Evolutionary conservation across 2,113 vertebrate species (phyloP), one percentile per base, ranked within the genome.

Genomic region (Tympanuchus pallidicinctus): DNA sequence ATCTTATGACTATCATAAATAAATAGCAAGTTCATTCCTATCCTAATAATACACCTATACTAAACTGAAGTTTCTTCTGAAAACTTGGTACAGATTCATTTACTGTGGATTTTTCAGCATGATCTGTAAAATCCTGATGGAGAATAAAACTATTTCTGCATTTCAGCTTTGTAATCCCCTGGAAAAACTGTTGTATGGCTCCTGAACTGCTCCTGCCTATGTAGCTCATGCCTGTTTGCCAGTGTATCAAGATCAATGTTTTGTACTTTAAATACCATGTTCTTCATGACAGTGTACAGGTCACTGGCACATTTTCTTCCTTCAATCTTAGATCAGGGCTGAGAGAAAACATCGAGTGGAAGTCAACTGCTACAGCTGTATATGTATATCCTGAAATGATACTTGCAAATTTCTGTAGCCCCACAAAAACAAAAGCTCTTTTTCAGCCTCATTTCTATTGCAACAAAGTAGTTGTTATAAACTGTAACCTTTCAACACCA

Each of bases 401-500:
- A 86, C 8, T 54, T 92, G 94, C 71, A 93, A 96, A 96, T 95
- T 96, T 96, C 94, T 96, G 92, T 36, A 95, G 93, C 50, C 81
- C 79, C 64, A 73, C 40, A 42, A 86, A 95, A 94, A 85, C 86
- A 94, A 28, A 79, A 84, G 65, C 72, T 86, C 70, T 88, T 91
- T 93, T 88, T 92, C 76, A 94, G 76, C 15, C 57, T 84, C 82
- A 84, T 91, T 92, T 94, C 82, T 80, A 69, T 16, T 42, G 71
- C 74, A 91, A 92, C 90, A 91, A 67, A 92, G 90, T 91, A 92
- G 92, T 97, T 98, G 90, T 84, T 94, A 91, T 75, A 76, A 95
- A 93, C 80, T 84, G 79, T 45, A 93, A 92, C 82, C 88, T 96
- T 96, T 97, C 95, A 96, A 86, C 94, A 76, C 88, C 52, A 70